Conservation (phyloP, 1,140 invertebrate genomes). For the Drosophila pruinosa region DNA sequence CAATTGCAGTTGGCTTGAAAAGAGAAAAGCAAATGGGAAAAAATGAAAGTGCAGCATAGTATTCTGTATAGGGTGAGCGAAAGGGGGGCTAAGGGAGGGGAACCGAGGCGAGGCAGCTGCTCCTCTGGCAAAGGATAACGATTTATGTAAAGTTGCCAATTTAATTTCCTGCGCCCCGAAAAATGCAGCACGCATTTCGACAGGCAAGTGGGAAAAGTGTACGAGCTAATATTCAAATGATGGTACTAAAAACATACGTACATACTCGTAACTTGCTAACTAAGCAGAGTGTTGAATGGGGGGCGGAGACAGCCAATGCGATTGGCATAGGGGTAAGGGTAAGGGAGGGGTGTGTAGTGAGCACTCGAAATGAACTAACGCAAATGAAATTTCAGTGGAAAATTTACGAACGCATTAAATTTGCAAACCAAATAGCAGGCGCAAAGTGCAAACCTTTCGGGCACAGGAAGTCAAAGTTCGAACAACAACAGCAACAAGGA, state of each 20-base stretch:
- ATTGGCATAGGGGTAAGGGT: not conserved
- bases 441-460: slow-evolving; percentile 64
- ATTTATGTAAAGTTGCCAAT: slow-evolving; percentile 53
- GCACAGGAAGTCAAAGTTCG: slow-evolving; percentile 66
- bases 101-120: not conserved
- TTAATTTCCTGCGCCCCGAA: slow-evolving; percentile 59
- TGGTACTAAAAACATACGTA: slow-evolving; percentile 40
- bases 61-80: not conserved
- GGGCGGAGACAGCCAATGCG: not conserved
- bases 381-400: slow-evolving; percentile 65
- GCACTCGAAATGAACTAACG: slow-evolving; percentile 48
- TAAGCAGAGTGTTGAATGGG: not conserved
- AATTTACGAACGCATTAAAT: slow-evolving; percentile 68
- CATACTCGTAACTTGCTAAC: slow-evolving; percentile 6
- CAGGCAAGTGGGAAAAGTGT: slow-evolving; percentile 1
- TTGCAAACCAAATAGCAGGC: slow-evolving; percentile 66
- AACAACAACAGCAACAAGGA: slow-evolving; percentile 25
- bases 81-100: not conserved
- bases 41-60: not conserved
- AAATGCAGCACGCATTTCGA: slow-evolving; percentile 36
- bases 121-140: slow-evolving; percentile 8
- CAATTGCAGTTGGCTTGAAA: slow-evolving; percentile 3
- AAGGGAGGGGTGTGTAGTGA: not conserved
- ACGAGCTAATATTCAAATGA: slow-evolving; percentile 42
- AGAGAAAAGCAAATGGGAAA: not conserved